Conservation (phyloP, 2,113 vertebrate species). For the Anser cygnoides region DNA sequence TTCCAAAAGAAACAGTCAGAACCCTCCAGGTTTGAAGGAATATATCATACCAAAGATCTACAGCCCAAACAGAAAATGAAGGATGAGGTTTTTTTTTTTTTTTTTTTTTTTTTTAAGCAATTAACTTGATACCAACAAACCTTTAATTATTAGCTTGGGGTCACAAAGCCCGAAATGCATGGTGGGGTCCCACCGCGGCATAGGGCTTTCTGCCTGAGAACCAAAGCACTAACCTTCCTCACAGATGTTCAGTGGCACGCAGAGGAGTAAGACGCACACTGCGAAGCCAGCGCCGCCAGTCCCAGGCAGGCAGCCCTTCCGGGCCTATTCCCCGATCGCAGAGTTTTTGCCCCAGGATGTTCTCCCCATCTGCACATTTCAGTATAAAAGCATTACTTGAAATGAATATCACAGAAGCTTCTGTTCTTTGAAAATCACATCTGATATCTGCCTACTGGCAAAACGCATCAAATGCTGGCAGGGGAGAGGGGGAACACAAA, state of each 20-base stretch:
- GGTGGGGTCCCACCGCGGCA: background rate
- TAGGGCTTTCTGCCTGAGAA: background rate
- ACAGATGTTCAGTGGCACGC: rapidly evolving
- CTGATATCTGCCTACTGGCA: background rate
- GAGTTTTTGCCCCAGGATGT: background rate
- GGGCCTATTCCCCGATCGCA: background rate
- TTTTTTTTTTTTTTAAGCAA: background rate
- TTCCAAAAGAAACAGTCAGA: slow-evolving; percentile 45
- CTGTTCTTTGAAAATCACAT: slow-evolving; percentile 29
- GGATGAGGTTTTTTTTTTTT: background rate
- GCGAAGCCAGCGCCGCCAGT: background rate
- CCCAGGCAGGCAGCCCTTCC: background rate
- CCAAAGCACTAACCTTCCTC: background rate
- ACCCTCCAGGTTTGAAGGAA: background rate
- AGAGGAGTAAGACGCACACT: background rate
- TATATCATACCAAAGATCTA: background rate
- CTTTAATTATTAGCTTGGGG: background rate
- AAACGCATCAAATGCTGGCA: background rate
- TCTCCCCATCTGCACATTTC: background rate
- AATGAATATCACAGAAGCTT: background rate
- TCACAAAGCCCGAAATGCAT: background rate
- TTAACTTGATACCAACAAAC: background rate
- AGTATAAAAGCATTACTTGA: background rate
- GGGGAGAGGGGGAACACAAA: background rate
- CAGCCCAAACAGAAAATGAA: background rate